Base-by-base conservation (phyloP, 2,113 vertebrate genomes). In the Numida meleagris region DNA sequence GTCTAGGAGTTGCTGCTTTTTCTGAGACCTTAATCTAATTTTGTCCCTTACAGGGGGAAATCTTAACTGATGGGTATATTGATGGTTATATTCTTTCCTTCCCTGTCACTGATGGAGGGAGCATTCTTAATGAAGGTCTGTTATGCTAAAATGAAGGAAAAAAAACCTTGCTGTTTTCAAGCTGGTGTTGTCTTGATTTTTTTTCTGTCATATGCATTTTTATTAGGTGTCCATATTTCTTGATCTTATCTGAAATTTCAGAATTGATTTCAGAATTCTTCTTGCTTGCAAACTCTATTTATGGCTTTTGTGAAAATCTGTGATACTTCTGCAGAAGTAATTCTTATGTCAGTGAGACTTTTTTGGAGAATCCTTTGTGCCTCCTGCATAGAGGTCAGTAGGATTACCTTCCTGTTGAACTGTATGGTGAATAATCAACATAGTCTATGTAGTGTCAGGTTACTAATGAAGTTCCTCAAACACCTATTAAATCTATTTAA, bases 261-360 rank as follows among this genome's bases (percentile, higher is more conserved):
- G 5, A 31, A 5, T 27, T 18, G 17, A 33, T 66, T 40, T 16
- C 16, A 40, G 23, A 57, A 3, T 40, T 84, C 29, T 5, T 57
- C 3, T 58, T 72, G 14, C 25, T 83, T 36, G 38, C 13, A 18
- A 38, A 24, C 14, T 55, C 13, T 42, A 8, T 8, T 4, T 31
- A 0, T 33, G 29, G 7, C 15, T 83, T 73, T 58, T 38, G 34
- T 82, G 38, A 31, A 16, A n/a, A 33, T 8, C 2, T 81, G 11
- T 19, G 23, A 0, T 43, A 1, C 4, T 46, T 12, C 12, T 75
- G 45, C 27, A 53, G 58, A 53, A 88, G 43, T 4, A 0, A 38
- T 67, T 36, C 7, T 16, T 33, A 3, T 2, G 29, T 50, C 9
- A 0, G 2, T 46, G 25, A 45, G 40, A 7, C 5, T 53, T 34